A percentile compares a stretch with the other conserved stretches of the same genome.
Evolutionary conservation across 2,888 invertebrate species (phyloP).

Genomic region (Tinea pellionella): DNA sequence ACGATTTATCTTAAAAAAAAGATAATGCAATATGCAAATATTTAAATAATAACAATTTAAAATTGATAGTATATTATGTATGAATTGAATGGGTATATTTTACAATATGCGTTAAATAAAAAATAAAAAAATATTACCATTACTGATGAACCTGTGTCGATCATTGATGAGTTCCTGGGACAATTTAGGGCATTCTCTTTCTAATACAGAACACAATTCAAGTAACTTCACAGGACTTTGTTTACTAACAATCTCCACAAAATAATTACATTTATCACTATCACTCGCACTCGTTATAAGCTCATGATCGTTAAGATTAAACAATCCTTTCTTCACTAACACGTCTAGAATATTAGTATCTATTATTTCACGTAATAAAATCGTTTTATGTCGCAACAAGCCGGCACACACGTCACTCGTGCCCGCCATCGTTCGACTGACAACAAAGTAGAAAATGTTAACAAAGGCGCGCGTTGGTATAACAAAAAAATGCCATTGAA

Average conservation of each 20-base stretch:
- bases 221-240: conserved; percentile 70
- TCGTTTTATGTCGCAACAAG: conserved; percentile 71
- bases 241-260: conserved; percentile 73
- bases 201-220: conserved; percentile 71
- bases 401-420: conserved; percentile 70
- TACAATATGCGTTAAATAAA: too few relatives aligned
- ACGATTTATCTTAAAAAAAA: too few relatives aligned
- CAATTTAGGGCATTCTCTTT: conserved; percentile 73
- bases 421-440: conserved; percentile 63
- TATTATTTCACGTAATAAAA: conserved; percentile 71
- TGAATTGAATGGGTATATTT: too few relatives aligned
- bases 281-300: conserved; percentile 54
- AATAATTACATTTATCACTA: conserved; percentile 68
- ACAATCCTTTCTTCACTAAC: conserved; percentile 73
- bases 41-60: too few relatives aligned
- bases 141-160: conserved; percentile 60
- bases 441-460: conserved; percentile 8
- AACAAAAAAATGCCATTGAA: conserved; percentile 13
- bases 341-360: conserved; percentile 73
- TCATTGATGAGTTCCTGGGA: conserved; percentile 73
- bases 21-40: too few relatives aligned
- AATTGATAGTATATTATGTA: too few relatives aligned
- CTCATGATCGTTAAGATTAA: conserved; percentile 72
- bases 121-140: conserved; percentile 32
- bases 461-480: conserved; percentile 1